Conservation (phyloP, 1,140 invertebrate species). For the Teleopsis dalmanni region DNA sequence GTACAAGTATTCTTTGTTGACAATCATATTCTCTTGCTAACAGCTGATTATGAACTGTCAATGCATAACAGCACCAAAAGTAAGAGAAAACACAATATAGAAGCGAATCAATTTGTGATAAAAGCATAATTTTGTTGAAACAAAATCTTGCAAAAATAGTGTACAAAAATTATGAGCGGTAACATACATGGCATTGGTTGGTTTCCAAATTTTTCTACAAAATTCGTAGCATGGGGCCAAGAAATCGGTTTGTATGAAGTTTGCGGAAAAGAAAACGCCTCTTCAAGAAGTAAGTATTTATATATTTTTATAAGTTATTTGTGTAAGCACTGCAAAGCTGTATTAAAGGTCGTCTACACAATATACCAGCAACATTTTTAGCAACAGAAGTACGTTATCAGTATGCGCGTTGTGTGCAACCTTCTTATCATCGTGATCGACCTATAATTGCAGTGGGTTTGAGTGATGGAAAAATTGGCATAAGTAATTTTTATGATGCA, state of each 20-base stretch:
- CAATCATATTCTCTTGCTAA: too few relatives aligned
- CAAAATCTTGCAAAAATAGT: too few relatives aligned
- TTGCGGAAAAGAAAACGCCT: constrained; percentile 37
- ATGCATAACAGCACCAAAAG: too few relatives aligned
- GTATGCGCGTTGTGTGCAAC: constrained; percentile 38
- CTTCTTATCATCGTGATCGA: constrained; percentile 47
- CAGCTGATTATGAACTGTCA: too few relatives aligned
- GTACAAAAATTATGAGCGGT: constrained; percentile 37
- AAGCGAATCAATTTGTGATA: too few relatives aligned
- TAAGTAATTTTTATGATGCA: constrained; percentile 70
- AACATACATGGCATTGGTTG: constrained; percentile 66
- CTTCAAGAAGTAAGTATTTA: constrained; percentile 19
- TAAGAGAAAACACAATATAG: too few relatives aligned
- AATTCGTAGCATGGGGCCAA: constrained; percentile 79
- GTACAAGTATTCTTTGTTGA: too few relatives aligned
- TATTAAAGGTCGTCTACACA: constrained; percentile 26
- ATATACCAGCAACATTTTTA: constrained; percentile 32
- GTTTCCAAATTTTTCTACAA: constrained; percentile 68
- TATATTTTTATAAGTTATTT: background rate
- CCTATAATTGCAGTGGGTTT: constrained; percentile 77
- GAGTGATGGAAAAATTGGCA: constrained; percentile 73
- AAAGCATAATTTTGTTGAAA: too few relatives aligned
- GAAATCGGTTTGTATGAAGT: constrained; percentile 79
- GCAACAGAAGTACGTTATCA: constrained; percentile 37
- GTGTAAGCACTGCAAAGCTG: background rate